A percentile compares a stretch with the other conserved stretches of the same genome.
Evolutionary conservation across 2,113 vertebrate genomes (phyloP).

Genomic region (Arvicanthis niloticus): DNA sequence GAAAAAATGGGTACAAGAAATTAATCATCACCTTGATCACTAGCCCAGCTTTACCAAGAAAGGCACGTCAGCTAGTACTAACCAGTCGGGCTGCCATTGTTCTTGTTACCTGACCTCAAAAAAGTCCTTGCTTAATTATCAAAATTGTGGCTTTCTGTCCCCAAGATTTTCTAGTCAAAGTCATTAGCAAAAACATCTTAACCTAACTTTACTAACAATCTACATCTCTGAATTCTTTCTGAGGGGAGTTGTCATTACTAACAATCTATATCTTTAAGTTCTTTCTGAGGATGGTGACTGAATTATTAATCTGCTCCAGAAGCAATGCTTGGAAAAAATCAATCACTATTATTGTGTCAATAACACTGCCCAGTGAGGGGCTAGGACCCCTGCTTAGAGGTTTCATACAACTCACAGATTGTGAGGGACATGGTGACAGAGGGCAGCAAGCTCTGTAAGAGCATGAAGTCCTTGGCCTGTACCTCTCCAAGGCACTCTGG

Average conservation of each 20-base stretch:
- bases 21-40: neutral
- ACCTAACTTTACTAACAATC: neutral
- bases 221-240: neutral
- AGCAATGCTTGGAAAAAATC: no score
- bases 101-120: neutral
- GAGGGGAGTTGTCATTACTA: neutral
- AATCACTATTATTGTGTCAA: no score
- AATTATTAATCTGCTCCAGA: neutral
- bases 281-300: neutral
- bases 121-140: neutral
- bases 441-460: no score
- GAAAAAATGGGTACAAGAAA: neutral
- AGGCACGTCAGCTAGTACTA: neutral
- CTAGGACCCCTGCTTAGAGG: no score
- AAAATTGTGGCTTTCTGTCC: neutral
- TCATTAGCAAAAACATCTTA: neutral
- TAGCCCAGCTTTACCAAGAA: neutral
- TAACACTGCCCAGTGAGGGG: no score
- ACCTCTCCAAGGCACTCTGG: no score
- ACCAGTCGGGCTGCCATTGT: neutral
- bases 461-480: no score
- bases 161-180: neutral
- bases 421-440: no score
- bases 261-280: no score
- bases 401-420: no score